These are phyloP conservation scores for Standfussiana lucernea DNA, from an alignment of 2,888 invertebrate genomes.

Conservation along the genomic window DNA sequence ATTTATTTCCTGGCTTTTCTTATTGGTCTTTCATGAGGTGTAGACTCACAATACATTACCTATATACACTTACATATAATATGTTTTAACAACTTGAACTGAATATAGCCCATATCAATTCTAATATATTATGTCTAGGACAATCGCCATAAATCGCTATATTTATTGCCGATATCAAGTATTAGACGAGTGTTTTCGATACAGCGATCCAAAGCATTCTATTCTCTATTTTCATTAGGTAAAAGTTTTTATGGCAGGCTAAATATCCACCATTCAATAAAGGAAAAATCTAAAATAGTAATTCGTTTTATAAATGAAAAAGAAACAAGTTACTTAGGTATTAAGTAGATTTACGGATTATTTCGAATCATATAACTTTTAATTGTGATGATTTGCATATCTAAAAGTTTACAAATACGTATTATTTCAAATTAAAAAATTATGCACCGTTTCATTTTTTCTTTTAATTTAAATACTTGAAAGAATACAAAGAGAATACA, in stretches of 20 bases:
- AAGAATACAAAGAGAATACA: no score
- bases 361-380: neutral
- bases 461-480: neutral
- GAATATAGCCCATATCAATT: slow-evolving; percentile 1
- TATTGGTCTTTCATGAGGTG: neutral
- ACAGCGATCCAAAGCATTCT: neutral
- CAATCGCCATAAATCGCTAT: slow-evolving; percentile 10
- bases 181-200: neutral
- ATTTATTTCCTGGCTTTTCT: neutral
- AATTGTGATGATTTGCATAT: no score
- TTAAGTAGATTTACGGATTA: neutral
- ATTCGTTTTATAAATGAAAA: slow-evolving; percentile 1
- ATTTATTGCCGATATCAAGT: neutral
- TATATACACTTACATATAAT: neutral
- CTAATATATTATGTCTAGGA: neutral
- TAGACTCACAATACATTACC: neutral
- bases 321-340: neutral
- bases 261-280: neutral
- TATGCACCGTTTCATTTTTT: neutral
- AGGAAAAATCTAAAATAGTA: neutral
- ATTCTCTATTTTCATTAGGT: neutral
- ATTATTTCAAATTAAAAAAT: slow-evolving; percentile 14
- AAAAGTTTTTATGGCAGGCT: neutral
- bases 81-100: neutral
- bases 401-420: neutral